Evolutionary conservation across 2,113 vertebrate genomes (phyloP), one percentile per base, ranked within the genome.

Genomic region (Gallinago jamesoni): DNA sequence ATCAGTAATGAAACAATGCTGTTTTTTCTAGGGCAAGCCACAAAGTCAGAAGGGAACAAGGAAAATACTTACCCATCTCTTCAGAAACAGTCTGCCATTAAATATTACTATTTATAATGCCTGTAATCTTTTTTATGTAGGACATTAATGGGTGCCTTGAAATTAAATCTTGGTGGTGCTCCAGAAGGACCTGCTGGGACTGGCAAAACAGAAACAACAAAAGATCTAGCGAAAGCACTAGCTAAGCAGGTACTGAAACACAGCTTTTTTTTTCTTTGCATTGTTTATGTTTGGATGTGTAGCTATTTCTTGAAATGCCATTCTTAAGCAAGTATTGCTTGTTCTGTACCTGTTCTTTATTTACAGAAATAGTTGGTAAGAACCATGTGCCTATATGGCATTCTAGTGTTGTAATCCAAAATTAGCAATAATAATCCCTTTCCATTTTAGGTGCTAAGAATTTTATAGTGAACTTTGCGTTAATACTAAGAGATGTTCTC

Each of bases 171-270:
- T 91, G 99, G 99, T 37, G 99, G 99, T 62, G 99, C 99, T 90
- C 99, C 99, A 39, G 99, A 99, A 96, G 99, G 99, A 50, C 99
- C 99, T 43, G 99, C 99, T 72, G 99, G 99, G 59, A 99, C 99
- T 84, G 99, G 99, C 83, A 99, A 99, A 98, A 99, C 99, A 41
- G 99, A 99, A 97, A 99, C 99, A 75, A 99, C 98, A 33, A 99
- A 99, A 97, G 99, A 99, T 96, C 96, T 99, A 72, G 99, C 99
- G 69, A 99, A 99, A 98, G 99, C 99, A 18, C 96, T 99, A 81
- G 99, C 99, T 84, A 99, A 99, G 84, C 99, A 99, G 98, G 99
- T 99, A 97, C 37, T 39, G 25, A 93, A 95, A 50, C 17, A 23
- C 4, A 59, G 8, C 9, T 13, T 13, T 28, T 41, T 41, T 43